Evolutionary conservation across 2,113 vertebrate species (phyloP).

Genomic region (Scortum barcoo): DNA sequence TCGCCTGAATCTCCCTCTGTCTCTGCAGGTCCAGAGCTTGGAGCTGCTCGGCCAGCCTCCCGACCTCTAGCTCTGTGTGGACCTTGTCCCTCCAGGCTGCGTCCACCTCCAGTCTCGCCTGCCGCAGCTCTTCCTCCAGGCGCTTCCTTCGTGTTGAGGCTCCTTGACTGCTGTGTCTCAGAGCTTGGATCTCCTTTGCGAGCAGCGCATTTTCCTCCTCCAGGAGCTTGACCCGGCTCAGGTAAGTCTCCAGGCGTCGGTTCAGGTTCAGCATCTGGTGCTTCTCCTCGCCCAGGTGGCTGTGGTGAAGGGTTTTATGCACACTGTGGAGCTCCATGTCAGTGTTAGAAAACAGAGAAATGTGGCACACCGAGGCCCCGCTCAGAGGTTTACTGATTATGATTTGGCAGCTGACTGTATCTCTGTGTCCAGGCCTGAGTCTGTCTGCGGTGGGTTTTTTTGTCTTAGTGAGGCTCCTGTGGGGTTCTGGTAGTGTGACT

Average conservation of each 20-base stretch:
- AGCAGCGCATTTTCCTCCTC: slow-evolving; percentile 92
- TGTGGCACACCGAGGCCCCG: slow-evolving; percentile 7
- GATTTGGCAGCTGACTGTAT: slow-evolving; percentile 28
- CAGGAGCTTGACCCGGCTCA: slow-evolving; percentile 90
- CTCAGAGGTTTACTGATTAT: slow-evolving; percentile 26
- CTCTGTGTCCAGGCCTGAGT: slow-evolving; percentile 45
- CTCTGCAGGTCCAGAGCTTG: slow-evolving; percentile 82
- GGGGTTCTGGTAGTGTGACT: slow-evolving; percentile 62
- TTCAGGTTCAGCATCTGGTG: slow-evolving; percentile 95
- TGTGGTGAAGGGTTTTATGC: slow-evolving; percentile 27
- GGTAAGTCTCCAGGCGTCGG: slow-evolving; percentile 90
- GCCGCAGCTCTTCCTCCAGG: slow-evolving; percentile 86
- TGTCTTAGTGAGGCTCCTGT: slow-evolving; percentile 48
- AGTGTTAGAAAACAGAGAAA: slow-evolving; percentile 6
- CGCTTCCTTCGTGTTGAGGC: slow-evolving; percentile 42
- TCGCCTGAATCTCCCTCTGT: slow-evolving; percentile 84
- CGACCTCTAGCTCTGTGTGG: slow-evolving; percentile 86
- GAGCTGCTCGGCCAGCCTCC: slow-evolving; percentile 85
- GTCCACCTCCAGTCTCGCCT: slow-evolving; percentile 84
- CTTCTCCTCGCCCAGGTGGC: slow-evolving; percentile 86
- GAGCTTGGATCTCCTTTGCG: slow-evolving; percentile 83
- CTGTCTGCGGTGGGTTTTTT: neutral
- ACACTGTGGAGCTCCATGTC: slow-evolving; percentile 77
- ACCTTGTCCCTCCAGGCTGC: slow-evolving; percentile 87
- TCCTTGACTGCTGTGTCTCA: slow-evolving; percentile 72